Evolutionary conservation across 2,888 invertebrate species (phyloP).

Genomic region (Spodoptera picta): DNA sequence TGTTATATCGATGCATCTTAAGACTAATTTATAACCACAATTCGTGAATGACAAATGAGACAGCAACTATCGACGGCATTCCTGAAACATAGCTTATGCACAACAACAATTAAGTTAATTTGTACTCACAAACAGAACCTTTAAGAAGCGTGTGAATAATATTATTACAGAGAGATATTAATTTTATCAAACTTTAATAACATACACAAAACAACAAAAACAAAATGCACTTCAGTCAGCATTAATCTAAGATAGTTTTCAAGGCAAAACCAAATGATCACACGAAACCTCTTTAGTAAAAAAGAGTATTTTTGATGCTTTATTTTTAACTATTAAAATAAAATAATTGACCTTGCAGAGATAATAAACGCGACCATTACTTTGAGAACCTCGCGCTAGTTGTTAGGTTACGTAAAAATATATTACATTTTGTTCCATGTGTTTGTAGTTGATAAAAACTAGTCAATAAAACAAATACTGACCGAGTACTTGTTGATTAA

Average conservation of each 20-base stretch:
- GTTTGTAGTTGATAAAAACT: constrained; percentile 70
- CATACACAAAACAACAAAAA: constrained; percentile 19
- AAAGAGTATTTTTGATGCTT: constrained; percentile 57
- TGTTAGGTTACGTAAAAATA: constrained; percentile 79
- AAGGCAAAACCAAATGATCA: constrained; percentile 43
- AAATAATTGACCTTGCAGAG: constrained; percentile 72
- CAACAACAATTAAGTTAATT: too few species aligned
- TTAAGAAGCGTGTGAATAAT: constrained; percentile 19
- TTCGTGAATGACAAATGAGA: too few species aligned
- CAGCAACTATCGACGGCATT: too few species aligned
- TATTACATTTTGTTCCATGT: constrained; percentile 67
- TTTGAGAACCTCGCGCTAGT: constrained; percentile 78
- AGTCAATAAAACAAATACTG: constrained; percentile 74
- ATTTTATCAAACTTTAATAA: constrained; percentile 23
- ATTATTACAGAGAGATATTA: constrained; percentile 18
- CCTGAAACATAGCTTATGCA: too few species aligned
- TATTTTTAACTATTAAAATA: constrained; percentile 48
- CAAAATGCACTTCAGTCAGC: constrained; percentile 6
- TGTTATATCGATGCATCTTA: too few species aligned
- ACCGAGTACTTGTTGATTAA: constrained; percentile 63
- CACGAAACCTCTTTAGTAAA: constrained; percentile 47
- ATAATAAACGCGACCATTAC: constrained; percentile 74
- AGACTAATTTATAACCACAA: too few species aligned
- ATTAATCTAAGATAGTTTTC: constrained; percentile 28
- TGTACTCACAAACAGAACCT: constrained; percentile 6